Base-by-base conservation (phyloP, 2,888 invertebrate species). In the Coleophora deauratella region DNA sequence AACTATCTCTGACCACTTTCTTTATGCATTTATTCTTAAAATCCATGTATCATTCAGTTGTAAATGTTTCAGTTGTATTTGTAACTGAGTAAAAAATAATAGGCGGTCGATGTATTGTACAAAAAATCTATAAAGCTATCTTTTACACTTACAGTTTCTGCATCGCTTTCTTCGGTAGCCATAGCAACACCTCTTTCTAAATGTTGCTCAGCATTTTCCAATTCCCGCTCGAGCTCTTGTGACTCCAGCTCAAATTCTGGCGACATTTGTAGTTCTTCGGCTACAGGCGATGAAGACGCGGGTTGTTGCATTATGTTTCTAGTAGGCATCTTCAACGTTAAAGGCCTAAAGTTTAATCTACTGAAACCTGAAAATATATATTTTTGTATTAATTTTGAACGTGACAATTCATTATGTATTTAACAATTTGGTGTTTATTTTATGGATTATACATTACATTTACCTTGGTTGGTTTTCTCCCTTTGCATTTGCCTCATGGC, bases 111-210 rank as follows among this genome's bases (percentile, higher is more conserved):
- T n/a, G n/a, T n/a, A n/a, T n/a, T n/a, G n/a, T n/a, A n/a, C n/a
- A n/a, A n/a, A n/a, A n/a, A n/a, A n/a, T n/a, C n/a, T n/a, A n/a
- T n/a, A n/a, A n/a, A n/a, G n/a, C n/a, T n/a, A n/a, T n/a, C 21
- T 21, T 4, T 6, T 34, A 8, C 15, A 70, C 81, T 74, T 51
- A 86, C 86, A 68, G 78, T 77, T 30, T 85, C 84, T 32, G 66
- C 72, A 48, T 86, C 86, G 42, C 81, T 84, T 48, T 86, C 86
- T 40, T 79, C 81, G 1, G 73, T 71, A 13, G 86, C 86, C 41
- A 86, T 71, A 27, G 79, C 69, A 2, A 74, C 71, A 21, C 66
- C 77, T 43, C 63, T 69, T 4, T 77, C 67, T 44, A 84, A 56
- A 33, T 75, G 78, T 28, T 68, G 68, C 46, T 82, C 81, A 39